Evolutionary conservation across 2,113 vertebrate genomes (phyloP).

Genomic region (Australoheros scitulus): DNA sequence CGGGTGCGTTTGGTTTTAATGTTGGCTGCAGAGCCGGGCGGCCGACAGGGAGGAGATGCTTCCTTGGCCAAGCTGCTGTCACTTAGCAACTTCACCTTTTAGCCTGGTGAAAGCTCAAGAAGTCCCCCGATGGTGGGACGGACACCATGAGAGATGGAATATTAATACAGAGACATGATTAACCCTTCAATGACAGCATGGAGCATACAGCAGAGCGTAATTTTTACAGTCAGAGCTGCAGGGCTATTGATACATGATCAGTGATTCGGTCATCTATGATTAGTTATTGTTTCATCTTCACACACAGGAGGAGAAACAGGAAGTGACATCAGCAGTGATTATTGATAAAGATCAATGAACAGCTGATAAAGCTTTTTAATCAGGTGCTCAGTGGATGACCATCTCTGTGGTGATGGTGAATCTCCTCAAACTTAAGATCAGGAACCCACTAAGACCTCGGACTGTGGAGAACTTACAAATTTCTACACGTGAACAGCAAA

Average conservation of each 20-base stretch:
- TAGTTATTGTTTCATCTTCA: background rate
- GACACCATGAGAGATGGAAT: background rate
- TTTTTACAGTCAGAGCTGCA: too few species aligned
- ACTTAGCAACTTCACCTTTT: conserved; percentile 62
- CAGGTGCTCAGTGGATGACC: background rate
- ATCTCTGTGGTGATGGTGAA: background rate
- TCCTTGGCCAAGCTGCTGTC: conserved; percentile 9
- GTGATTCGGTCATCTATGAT: background rate
- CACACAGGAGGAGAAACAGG: background rate
- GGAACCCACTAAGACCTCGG: background rate
- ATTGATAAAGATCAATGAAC: background rate
- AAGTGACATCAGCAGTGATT: background rate
- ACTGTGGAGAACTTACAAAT: too few species aligned
- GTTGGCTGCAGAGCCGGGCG: conserved; percentile 17
- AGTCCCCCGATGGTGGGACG: background rate
- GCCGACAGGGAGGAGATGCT: too few species aligned
- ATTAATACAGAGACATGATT: background rate
- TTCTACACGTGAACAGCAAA: too few species aligned
- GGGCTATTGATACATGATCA: background rate
- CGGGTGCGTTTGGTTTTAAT: conserved; percentile 42
- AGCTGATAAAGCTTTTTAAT: background rate
- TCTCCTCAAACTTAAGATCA: too few species aligned
- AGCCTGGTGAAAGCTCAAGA: conserved; percentile 32
- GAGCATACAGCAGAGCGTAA: background rate
- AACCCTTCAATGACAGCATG: background rate